phyloP scores from a whole-genome alignment of 2,113 vertebrate species.

The Tragelaphus strepsiceros region DNA sequence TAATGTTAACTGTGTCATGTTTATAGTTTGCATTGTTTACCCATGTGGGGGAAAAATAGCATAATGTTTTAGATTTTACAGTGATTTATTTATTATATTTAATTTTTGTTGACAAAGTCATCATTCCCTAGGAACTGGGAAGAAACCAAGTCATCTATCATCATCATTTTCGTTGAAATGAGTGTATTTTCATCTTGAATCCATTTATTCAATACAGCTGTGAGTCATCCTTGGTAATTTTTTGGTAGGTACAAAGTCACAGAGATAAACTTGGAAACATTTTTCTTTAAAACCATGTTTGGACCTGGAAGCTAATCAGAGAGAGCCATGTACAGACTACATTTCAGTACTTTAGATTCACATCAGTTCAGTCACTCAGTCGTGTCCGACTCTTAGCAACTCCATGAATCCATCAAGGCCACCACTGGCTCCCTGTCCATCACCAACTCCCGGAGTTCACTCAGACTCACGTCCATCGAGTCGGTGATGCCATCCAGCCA shows the following conservation, averaged over 20 bases:
- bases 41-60: neutral
- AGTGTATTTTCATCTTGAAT: constrained; percentile 25
- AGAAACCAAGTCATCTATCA: constrained; percentile 45
- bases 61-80: neutral
- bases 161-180: constrained; percentile 8
- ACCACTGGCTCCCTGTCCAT: too few species aligned
- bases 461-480: too few species aligned
- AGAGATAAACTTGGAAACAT: neutral
- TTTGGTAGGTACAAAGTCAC: neutral
- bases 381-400: too few species aligned
- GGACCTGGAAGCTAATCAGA: neutral
- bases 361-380: neutral
- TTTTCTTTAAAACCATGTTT: neutral
- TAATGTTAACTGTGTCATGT: neutral
- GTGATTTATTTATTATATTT: neutral
- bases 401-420: too few species aligned
- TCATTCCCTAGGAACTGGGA: neutral
- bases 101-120: constrained; percentile 5
- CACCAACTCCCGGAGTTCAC: too few species aligned
- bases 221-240: constrained; percentile 21
- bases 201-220: neutral
- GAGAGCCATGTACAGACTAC: neutral
- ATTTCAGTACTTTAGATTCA: neutral
- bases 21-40: neutral
- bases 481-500: too few species aligned